phyloP scores from a whole-genome alignment of 2,113 vertebrate species.

The Apteryx owenii region DNA sequence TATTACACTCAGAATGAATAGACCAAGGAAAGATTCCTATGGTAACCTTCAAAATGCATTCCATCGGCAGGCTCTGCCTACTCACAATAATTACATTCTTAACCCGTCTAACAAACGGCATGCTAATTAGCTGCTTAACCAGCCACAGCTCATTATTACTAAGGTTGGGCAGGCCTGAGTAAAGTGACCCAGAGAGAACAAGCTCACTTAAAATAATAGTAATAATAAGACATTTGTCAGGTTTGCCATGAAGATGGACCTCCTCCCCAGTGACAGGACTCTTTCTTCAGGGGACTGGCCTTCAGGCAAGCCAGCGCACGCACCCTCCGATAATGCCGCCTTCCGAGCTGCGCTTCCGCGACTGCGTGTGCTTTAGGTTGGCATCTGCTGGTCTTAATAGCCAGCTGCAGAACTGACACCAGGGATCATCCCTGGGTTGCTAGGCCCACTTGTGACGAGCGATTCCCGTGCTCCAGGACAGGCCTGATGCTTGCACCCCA shows the following conservation, averaged over 20 bases:
- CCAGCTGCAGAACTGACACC: accelerated
- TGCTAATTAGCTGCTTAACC: slow-evolving; percentile 85
- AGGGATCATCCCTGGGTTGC: not conserved
- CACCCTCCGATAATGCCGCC: not conserved
- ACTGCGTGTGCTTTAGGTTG: accelerated
- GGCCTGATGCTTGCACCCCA: not conserved
- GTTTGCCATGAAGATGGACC: slow-evolving; percentile 31
- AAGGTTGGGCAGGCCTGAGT: slow-evolving; percentile 60
- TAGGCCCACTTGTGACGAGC: accelerated
- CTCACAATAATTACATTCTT: slow-evolving; percentile 91
- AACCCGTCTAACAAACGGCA: slow-evolving; percentile 87
- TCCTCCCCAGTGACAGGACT: not conserved
- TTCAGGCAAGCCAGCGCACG: not conserved
- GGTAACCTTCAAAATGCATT: slow-evolving; percentile 85
- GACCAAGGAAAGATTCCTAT: slow-evolving; percentile 83
- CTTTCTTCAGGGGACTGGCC: not conserved
- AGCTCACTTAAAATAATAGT: slow-evolving; percentile 46
- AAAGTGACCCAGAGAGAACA: slow-evolving; percentile 60
- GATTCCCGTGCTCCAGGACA: accelerated
- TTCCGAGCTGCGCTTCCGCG: accelerated
- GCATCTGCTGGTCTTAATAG: accelerated
- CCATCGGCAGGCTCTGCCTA: slow-evolving; percentile 76
- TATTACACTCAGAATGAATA: slow-evolving; percentile 84
- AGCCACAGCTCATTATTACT: slow-evolving; percentile 75
- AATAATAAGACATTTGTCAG: slow-evolving; percentile 49